phyloP scores from a whole-genome alignment of 2,113 vertebrate species.

The Tachycineta bicolor region DNA sequence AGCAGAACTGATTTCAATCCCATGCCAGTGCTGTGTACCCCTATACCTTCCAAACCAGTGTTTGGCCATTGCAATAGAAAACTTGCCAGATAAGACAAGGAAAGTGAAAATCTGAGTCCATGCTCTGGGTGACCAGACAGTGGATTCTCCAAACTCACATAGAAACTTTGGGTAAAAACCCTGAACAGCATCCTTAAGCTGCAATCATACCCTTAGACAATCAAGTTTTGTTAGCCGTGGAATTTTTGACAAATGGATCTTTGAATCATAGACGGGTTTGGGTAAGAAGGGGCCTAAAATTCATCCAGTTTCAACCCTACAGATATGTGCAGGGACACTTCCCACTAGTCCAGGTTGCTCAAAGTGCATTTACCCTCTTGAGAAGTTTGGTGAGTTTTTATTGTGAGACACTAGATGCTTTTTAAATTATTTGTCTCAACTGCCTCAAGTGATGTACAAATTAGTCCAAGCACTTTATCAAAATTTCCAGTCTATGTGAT shows the following conservation, averaged over 20 bases:
- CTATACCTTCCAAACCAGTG: neutral
- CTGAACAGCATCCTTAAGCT: neutral
- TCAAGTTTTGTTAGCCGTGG: neutral
- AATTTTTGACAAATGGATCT: neutral
- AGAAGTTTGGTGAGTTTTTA: neutral
- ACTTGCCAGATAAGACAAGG: neutral
- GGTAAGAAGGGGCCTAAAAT: neutral
- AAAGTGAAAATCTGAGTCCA: neutral
- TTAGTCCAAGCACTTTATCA: neutral
- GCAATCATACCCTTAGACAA: neutral
- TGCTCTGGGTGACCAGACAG: neutral
- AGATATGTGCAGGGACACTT: neutral
- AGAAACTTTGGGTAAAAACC: neutral
- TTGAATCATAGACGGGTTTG: neutral
- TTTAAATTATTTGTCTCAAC: neutral
- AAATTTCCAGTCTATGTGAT: neutral
- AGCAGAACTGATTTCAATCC: neutral
- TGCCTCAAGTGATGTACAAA: neutral
- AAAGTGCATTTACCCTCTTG: neutral
- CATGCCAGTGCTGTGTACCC: fast-evolving
- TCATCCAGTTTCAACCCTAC: neutral
- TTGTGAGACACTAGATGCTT: neutral
- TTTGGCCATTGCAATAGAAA: neutral
- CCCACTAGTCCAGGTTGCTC: neutral
- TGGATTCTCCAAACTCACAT: neutral